These are phyloP conservation scores for Drosophila algonquin DNA, from an alignment of 2,888 invertebrate genomes.

Conservation along the genomic window DNA sequence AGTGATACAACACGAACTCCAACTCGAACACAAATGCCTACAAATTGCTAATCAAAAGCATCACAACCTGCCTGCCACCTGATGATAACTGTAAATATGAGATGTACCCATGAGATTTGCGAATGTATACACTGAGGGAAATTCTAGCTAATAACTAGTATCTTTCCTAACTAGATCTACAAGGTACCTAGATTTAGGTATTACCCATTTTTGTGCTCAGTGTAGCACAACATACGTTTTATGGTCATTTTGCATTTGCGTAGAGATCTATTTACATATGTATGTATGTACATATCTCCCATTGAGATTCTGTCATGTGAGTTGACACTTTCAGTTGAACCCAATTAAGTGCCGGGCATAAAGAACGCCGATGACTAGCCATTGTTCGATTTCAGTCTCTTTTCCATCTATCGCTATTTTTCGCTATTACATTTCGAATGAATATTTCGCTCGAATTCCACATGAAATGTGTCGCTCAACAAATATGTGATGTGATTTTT, in stretches of 20 bases:
- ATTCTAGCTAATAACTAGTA: not conserved
- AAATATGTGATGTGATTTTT: conserved; percentile 5
- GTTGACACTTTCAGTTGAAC: conserved; percentile 82
- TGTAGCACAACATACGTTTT: not conserved
- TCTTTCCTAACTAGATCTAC: not conserved
- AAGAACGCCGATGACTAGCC: conserved; percentile 67
- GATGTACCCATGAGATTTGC: not conserved
- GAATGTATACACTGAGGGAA: not conserved
- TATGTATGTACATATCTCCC: not conserved
- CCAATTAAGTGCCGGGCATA: conserved; percentile 76
- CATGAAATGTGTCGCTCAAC: conserved; percentile 35
- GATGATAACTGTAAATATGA: not conserved
- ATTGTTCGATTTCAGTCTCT: not conserved
- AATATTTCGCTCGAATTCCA: conserved; percentile 73
- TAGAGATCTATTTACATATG: not conserved
- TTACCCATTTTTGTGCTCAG: not conserved
- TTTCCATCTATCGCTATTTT: conserved; percentile 13
- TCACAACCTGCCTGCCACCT: not conserved
- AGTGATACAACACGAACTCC: conserved; percentile 67
- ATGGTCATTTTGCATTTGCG: conserved; percentile 46
- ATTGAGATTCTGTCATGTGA: conserved; percentile 65
- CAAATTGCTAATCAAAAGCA: conserved; percentile 69
- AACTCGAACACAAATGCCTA: conserved; percentile 48
- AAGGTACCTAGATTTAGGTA: no score
- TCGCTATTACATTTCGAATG: conserved; percentile 48